Evolutionary conservation across 2,113 vertebrate species (phyloP), one percentile per base, ranked within the genome.

Genomic region (Morone saxatilis): DNA sequence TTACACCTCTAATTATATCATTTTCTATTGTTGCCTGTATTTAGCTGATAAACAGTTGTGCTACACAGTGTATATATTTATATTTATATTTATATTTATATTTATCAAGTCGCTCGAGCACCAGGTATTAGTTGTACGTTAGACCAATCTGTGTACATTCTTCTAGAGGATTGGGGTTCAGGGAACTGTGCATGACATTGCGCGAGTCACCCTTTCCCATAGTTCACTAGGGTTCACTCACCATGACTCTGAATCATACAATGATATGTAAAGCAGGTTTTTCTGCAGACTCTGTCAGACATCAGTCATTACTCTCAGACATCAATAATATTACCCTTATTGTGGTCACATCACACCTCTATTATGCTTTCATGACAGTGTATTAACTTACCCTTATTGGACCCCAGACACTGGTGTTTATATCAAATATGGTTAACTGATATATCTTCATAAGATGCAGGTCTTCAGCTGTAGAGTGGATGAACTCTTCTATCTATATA

Each of bases 311-410:
- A 16, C 65, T 86, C 40, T 78, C 76, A 81, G 61, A 74, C 48
- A 79, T 68, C 66, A 84, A 84, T 81, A 53, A 73, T 71, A 76
- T 77, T 19, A 25, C 86, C 86, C 68, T 20, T 90, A 89, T 84
- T 90, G 36, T 89, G 69, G 79, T 50, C 70, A 62, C 62, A 71
- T 43, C 71, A 72, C 31, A 47, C 82, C 86, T 86, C 67, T 92
- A 83, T 94, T 94, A 47, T 93, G 88, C 86, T 86, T 78, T 74
- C 71, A 89, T 79, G 41, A 47, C 43, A 83, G 83, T 80, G 70
- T 88, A 87, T 89, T 90, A 88, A 85, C 38, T 54, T 61, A 38
- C 86, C 86, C 77, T 8, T 40, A 84, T 89, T 71, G 53, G 59
- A 76, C 16, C 17, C 13, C 63, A 77, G 78, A 75, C 76, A 81